Base-by-base conservation (phyloP, 2,113 vertebrate species). In the Electrona antarctica region DNA sequence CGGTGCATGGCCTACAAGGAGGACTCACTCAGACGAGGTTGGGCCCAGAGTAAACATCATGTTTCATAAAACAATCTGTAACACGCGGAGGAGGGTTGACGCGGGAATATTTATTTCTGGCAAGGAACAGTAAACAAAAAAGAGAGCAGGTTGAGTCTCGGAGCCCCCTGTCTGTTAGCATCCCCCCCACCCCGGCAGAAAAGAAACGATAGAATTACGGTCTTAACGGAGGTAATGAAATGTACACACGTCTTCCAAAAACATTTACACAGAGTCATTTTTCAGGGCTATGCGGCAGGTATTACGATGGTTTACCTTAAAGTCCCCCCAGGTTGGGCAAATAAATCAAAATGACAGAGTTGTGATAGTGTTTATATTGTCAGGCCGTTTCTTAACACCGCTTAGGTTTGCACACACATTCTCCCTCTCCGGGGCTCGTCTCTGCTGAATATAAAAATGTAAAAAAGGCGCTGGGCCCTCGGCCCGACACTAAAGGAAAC, bases 401-500 rank as follows among this genome's bases (percentile, higher is more conserved):
- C 59, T 50, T 58, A 47, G 59, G 15, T 59, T 13, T 7, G 14
- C 3, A 41, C 49, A 57, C 8, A 7, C 46, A 63, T 60, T 79
- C 50, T 67, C 33, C 33, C 70, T 45, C 11, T 56, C 46, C 55
- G 13, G 57, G 63, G 12, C 49, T 57, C 14, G 46, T 15, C 41
- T 71, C 67, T 46, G 56, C 52, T 74, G 57, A 72, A 67, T 50
- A 46, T 51, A 64, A 65, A 67, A 61, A 61, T 7, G 46, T 56
- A 91, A 88, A 92, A 94, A 91, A 86, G 88, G 92, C 87, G 33
- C 33, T 41, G 77, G 90, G 83, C 89, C 90, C 89, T 89, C 84
- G 79, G 88, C 94, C 89, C 92, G 88, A 88, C 93, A 94, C 93
- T 91, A 94, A 95, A 95, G 88, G 93, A 95, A 95, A 95, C 90